These are phyloP conservation scores for Lampropteryx suffumata DNA, from an alignment of 2,888 invertebrate species.

Conservation along the genomic window DNA sequence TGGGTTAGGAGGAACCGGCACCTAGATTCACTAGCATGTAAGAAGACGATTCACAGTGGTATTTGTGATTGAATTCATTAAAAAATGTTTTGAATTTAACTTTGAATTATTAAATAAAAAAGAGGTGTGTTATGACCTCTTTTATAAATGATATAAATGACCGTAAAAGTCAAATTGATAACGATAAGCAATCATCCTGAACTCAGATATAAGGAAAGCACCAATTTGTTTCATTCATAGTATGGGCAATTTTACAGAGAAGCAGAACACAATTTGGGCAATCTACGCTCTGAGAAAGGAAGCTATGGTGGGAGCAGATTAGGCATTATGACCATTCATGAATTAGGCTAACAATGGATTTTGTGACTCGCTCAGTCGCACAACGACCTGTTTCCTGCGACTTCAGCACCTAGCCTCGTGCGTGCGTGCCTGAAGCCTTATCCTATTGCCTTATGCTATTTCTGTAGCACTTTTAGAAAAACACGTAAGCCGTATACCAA, in stretches of 20 bases:
- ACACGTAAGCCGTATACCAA: not conserved
- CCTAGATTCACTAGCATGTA: too few species aligned
- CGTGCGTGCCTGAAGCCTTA: conserved; percentile 47
- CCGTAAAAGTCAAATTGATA: too few species aligned
- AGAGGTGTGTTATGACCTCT: too few species aligned
- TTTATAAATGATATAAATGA: too few species aligned
- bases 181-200: not conserved
- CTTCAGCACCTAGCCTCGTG: conserved; percentile 34
- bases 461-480: conserved; percentile 31
- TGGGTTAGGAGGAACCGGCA: too few species aligned
- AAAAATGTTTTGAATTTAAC: too few species aligned
- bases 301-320: conserved; percentile 21
- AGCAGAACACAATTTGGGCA: conserved; percentile 17
- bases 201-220: not conserved
- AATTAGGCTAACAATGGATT: conserved; percentile 15
- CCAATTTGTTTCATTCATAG: conserved; percentile 3
- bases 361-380: conserved; percentile 8
- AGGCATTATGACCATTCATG: conserved; percentile 14
- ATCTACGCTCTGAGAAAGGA: conserved; percentile 20
- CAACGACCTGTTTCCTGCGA: conserved; percentile 45
- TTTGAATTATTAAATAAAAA: too few species aligned
- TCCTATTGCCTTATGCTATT: conserved; percentile 34
- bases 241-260: conserved; percentile 13
- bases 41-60: too few species aligned
- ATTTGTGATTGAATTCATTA: too few species aligned